Evolutionary conservation across 2,113 vertebrate species (phyloP).

Genomic region (Antennarius striatus): DNA sequence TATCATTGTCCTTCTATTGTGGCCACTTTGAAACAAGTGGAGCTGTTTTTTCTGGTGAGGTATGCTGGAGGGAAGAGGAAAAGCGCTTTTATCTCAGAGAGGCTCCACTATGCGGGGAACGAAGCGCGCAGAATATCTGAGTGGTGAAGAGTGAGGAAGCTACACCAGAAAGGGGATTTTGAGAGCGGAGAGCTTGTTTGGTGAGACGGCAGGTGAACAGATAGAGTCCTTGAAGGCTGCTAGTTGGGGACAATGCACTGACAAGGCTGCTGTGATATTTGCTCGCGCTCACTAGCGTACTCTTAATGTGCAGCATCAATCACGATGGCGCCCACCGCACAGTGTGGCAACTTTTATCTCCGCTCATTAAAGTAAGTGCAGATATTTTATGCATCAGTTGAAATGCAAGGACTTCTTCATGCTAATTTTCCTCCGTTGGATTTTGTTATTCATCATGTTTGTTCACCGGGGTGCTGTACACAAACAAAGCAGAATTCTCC

Average conservation of each 20-base stretch:
- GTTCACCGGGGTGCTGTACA: constrained; percentile 49
- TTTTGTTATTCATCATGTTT: constrained; percentile 74
- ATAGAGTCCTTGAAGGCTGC: constrained; percentile 35
- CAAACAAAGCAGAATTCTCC: constrained; percentile 30
- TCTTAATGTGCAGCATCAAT: constrained; percentile 71
- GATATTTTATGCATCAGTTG: constrained; percentile 72
- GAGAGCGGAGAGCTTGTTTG: constrained; percentile 29
- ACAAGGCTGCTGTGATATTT: constrained; percentile 60
- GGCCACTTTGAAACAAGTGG: constrained; percentile 70
- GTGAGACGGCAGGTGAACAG: constrained; percentile 33
- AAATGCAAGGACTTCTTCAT: constrained; percentile 70
- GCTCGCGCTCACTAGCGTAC: constrained; percentile 27
- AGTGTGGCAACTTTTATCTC: constrained; percentile 61
- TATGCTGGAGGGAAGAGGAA: constrained; percentile 41
- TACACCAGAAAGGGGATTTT: constrained; percentile 16
- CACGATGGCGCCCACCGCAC: constrained; percentile 51
- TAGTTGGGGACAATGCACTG: constrained; percentile 41
- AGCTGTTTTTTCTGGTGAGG: constrained; percentile 69
- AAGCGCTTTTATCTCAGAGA: constrained; percentile 42
- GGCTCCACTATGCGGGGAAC: constrained; percentile 39
- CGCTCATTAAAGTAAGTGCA: constrained; percentile 76
- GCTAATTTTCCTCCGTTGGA: constrained; percentile 68
- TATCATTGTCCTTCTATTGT: constrained; percentile 72
- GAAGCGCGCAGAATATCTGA: constrained; percentile 31
- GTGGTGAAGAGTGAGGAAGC: constrained; percentile 9